Conservation (phyloP, 2,113 vertebrate species). For the Aphelocoma coerulescens region DNA sequence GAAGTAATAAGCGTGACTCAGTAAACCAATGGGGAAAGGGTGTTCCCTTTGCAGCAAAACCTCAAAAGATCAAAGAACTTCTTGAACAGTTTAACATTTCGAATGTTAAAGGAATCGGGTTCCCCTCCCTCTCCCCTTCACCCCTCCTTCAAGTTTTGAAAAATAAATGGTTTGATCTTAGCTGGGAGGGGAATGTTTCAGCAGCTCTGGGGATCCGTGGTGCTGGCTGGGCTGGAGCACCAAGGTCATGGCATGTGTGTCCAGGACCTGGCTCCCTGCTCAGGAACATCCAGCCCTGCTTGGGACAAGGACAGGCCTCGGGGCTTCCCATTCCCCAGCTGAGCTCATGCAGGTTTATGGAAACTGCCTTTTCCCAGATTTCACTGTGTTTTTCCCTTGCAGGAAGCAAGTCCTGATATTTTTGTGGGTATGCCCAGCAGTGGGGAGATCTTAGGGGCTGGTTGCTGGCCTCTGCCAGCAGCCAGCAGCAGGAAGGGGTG, state of each 20-base stretch:
- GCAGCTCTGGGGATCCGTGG: accelerated
- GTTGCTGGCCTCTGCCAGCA: neutral
- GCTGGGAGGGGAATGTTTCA: neutral
- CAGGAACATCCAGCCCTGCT: neutral
- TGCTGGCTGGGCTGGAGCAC: neutral
- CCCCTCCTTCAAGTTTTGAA: neutral
- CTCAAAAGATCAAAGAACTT: conserved; percentile 65
- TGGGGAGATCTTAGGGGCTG: neutral
- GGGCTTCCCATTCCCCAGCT: neutral
- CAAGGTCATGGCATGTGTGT: neutral
- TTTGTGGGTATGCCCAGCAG: neutral
- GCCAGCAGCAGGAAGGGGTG: neutral
- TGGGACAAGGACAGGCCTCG: accelerated
- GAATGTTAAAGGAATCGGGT: conserved; percentile 31
- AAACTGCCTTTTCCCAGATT: neutral
- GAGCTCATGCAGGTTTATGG: neutral
- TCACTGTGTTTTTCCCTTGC: neutral
- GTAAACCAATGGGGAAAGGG: conserved; percentile 63
- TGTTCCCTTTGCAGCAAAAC: conserved; percentile 67
- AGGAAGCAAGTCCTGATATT: neutral
- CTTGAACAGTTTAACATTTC: conserved; percentile 60
- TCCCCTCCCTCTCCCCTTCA: conserved; percentile 51
- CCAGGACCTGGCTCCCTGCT: neutral
- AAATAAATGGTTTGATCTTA: neutral
- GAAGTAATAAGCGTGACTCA: conserved; percentile 67